A percentile compares a stretch with the other conserved stretches of the same genome.
Conservation (phyloP, 1,140 invertebrate genomes). For the Psilanteris sp. region DNA sequence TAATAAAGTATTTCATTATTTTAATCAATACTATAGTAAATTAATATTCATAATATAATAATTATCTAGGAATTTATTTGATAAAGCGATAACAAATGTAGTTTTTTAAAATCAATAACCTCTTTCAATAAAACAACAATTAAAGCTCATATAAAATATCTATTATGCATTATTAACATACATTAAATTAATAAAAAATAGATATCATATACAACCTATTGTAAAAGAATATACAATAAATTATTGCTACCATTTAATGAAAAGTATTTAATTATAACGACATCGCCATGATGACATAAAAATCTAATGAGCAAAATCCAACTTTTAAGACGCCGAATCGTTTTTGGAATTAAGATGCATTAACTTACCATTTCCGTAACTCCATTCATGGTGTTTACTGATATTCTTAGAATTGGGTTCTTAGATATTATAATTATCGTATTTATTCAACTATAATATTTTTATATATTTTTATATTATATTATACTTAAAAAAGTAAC, state of each 20-base stretch:
- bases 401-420: neutral
- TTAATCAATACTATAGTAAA: no score
- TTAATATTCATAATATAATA: no score
- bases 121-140: neutral
- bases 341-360: neutral
- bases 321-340: constrained; percentile 4
- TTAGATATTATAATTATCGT: no score
- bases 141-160: no score
- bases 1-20: no score
- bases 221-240: no score
- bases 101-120: constrained; percentile 1
- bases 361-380: constrained; percentile 74
- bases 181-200: no score
- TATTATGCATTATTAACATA: no score
- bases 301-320: neutral
- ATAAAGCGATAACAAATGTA: neutral
- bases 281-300: constrained; percentile 65
- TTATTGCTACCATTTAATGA: no score
- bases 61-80: no score
- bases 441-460: neutral
- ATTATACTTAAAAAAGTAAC: neutral
- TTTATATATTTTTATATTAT: neutral
- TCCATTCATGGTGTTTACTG: constrained; percentile 70
- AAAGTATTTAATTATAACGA: constrained; percentile 12
- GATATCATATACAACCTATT: no score